Conservation (phyloP, 2,113 vertebrate species). For the Phaethornis superciliosus region DNA sequence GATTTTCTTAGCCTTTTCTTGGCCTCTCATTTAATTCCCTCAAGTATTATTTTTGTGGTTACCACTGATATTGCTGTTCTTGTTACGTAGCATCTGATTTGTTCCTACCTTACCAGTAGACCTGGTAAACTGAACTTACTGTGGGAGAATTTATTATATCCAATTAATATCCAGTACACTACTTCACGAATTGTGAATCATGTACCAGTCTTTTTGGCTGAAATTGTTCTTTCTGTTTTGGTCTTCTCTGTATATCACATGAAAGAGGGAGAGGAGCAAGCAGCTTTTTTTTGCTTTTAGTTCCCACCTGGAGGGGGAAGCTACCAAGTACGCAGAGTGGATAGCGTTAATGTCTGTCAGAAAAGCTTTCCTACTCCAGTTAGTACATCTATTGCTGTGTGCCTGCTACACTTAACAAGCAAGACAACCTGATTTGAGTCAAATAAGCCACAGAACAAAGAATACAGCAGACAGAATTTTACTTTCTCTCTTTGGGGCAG, state of each 20-base stretch:
- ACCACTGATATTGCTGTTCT: background rate
- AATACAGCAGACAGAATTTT: accelerated
- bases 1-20: background rate
- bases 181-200: background rate
- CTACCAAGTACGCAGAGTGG: accelerated
- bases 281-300: background rate
- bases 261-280: background rate
- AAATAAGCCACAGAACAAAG: background rate
- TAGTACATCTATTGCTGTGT: accelerated
- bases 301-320: background rate
- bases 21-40: background rate
- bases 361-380: background rate
- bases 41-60: background rate
- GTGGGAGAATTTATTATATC: background rate
- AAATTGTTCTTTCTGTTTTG: background rate
- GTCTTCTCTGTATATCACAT: background rate
- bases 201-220: background rate
- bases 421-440: background rate
- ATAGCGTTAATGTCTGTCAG: accelerated
- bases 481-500: background rate
- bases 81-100: background rate
- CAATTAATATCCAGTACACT: accelerated
- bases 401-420: background rate
- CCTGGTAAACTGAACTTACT: background rate
- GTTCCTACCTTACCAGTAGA: background rate